These are phyloP conservation scores for Phalacrocorax pelagicus DNA, from an alignment of 2,113 vertebrate genomes.

Conservation along the genomic window DNA sequence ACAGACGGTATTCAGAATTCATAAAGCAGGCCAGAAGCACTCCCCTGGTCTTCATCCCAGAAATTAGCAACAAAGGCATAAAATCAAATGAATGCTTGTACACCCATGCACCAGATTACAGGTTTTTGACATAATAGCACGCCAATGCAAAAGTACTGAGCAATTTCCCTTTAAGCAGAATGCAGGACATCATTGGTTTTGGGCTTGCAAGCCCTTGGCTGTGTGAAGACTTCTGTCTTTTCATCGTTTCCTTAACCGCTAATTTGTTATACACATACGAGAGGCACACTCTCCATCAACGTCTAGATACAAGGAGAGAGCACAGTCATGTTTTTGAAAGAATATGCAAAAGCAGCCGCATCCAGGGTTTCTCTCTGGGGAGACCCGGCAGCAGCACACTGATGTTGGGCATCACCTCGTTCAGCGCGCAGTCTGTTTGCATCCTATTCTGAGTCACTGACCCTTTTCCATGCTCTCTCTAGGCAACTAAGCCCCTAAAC, in stretches of 20 bases:
- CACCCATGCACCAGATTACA: not conserved
- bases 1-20: constrained; percentile 9
- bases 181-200: not conserved
- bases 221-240: not conserved
- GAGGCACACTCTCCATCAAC: not conserved
- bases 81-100: not conserved
- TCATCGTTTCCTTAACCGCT: not conserved
- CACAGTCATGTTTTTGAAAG: not conserved
- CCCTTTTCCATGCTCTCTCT: not conserved
- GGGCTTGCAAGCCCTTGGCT: not conserved
- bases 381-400: not conserved
- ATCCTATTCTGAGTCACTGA: not conserved
- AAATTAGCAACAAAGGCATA: not conserved
- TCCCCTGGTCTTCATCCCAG: not conserved
- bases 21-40: not conserved
- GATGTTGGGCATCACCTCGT: fast-evolving
- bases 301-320: not conserved
- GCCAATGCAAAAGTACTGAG: not conserved
- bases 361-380: not conserved
- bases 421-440: fast-evolving
- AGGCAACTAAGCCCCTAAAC: not conserved
- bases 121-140: not conserved
- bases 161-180: not conserved
- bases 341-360: not conserved
- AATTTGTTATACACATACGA: not conserved